These are phyloP conservation scores for Amblyjoppa fuscipennis DNA, from an alignment of 2,888 invertebrate genomes.

Conservation along the genomic window DNA sequence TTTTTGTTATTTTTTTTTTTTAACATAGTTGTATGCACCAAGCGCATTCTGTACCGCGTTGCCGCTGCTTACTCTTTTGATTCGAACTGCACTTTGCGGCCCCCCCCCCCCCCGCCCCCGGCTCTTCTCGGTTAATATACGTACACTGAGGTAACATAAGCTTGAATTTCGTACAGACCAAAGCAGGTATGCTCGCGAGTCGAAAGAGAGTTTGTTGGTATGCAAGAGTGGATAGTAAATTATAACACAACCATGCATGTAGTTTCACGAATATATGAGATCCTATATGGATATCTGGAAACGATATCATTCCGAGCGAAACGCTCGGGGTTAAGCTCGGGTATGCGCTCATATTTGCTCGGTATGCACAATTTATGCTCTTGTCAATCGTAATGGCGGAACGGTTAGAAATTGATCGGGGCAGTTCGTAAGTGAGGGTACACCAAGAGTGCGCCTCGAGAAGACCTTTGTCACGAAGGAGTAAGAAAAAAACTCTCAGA, in stretches of 20 bases:
- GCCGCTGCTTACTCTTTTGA: conserved; percentile 42
- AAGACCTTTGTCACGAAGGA: background rate
- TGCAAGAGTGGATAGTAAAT: conserved; percentile 41
- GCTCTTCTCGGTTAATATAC: background rate
- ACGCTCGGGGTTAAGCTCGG: background rate
- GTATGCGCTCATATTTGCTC: background rate
- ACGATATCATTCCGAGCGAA: conserved; percentile 4
- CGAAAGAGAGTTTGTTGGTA: conserved; percentile 10
- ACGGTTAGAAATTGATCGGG: background rate
- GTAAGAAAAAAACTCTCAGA: background rate
- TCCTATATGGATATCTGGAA: background rate
- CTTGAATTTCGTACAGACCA: conserved; percentile 28
- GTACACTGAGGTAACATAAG: conserved; percentile 31
- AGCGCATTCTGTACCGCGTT: conserved; percentile 37
- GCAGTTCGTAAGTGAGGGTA: background rate
- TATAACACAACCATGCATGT: conserved; percentile 13
- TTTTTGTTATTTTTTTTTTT: conserved; percentile 40
- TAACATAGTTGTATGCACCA: conserved; percentile 14
- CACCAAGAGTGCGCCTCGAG: no score
- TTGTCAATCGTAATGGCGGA: background rate
- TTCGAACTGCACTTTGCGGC: conserved; percentile 30
- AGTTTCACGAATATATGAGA: background rate
- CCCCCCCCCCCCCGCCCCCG: background rate
- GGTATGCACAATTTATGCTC: background rate
- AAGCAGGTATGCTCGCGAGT: background rate